Evolutionary conservation across 1,140 invertebrate genomes (phyloP), one percentile per base, ranked within the genome.

Genomic region (Drosophila repletoides): DNA sequence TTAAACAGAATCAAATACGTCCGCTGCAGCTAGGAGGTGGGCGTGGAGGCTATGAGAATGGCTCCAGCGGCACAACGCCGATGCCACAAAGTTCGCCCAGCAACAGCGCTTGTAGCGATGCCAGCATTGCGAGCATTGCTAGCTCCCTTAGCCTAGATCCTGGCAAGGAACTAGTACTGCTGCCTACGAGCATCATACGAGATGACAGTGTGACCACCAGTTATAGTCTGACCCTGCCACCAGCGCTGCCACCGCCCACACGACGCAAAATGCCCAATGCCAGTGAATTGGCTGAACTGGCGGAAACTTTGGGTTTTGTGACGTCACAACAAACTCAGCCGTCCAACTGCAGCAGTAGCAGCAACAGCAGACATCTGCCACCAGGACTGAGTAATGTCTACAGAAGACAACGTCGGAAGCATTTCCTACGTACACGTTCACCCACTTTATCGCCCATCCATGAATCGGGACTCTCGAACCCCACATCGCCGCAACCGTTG

Each of bases 401-500:
- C 36, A 40, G 89, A 10, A 86, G 91, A 0, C 90, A 88, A 10
- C 76, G 91, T 12, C 69, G 91, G 2, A 92, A 91, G 68, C 92
- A 83, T 77, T 92, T 58, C 77, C 88, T 49, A 87, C 92, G 72
- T 75, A 93, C 71, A 58, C 93, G 88, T 88, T 94, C 91, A n/a
- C 92, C 91, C 58, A 92, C 92, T 24, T 87, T 95, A 33, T 95
- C 94, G 22, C 94, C 94, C 5, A 95, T 95, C 22, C 92, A 93
- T 29, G 94, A 95, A 72, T 94, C 93, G 9, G 94, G 94, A n/a
- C 90, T 94, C 1, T 95, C 94, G 2, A 95, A 95, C 90, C 93
- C 94, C 0, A 93, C 93, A 2, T 94, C 93, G 41, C 93, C 94
- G 10, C 91, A 93, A 69, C 92, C 90, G 90, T 7, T 89, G 92